A percentile compares a stretch with the other conserved stretches of the same genome.
Conservation (phyloP, 1,140 invertebrate species). For the Drosophila takahashii region DNA sequence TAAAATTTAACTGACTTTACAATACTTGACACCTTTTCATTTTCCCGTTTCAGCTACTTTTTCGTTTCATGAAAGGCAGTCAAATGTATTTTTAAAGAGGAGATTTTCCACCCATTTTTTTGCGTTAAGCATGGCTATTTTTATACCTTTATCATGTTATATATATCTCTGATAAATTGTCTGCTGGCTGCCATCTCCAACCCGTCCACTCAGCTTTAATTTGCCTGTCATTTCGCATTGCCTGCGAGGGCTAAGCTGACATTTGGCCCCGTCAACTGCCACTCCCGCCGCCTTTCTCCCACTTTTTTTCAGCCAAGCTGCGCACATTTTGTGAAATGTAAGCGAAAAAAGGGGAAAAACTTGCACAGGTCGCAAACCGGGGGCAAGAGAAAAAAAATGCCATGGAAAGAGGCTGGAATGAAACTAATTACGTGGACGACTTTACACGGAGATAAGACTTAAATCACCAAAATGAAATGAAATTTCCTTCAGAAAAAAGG, state of each 20-base stretch:
- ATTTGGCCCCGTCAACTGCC: conserved; percentile 55
- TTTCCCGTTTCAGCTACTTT: not conserved
- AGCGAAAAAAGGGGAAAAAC: conserved; percentile 48
- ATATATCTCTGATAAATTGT: conserved; percentile 72
- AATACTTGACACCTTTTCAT: not conserved
- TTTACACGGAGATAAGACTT: conserved; percentile 79
- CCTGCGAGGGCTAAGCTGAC: conserved; percentile 63
- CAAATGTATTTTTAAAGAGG: not conserved
- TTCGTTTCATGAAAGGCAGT: not conserved
- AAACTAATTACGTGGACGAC: conserved; percentile 75
- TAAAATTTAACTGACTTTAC: not conserved
- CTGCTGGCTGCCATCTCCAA: conserved; percentile 41
- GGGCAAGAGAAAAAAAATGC: conserved; percentile 6
- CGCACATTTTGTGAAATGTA: conserved; percentile 74
- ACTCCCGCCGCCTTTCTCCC: not conserved
- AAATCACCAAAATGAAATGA: conserved; percentile 71
- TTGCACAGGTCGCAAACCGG: conserved; percentile 50
- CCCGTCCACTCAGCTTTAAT: conserved; percentile 75
- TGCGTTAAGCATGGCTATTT: conserved; percentile 20
- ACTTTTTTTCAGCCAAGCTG: conserved; percentile 51
- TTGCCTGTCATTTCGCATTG: conserved; percentile 74
- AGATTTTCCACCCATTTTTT: conserved; percentile 9
- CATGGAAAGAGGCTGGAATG: conserved; percentile 37
- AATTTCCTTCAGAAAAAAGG: conserved; percentile 25
- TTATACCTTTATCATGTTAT: conserved; percentile 44